These are phyloP conservation scores for Galaxea fascicularis DNA, from an alignment of 92 coral and sea anemone species.

Conservation along the genomic window DNA sequence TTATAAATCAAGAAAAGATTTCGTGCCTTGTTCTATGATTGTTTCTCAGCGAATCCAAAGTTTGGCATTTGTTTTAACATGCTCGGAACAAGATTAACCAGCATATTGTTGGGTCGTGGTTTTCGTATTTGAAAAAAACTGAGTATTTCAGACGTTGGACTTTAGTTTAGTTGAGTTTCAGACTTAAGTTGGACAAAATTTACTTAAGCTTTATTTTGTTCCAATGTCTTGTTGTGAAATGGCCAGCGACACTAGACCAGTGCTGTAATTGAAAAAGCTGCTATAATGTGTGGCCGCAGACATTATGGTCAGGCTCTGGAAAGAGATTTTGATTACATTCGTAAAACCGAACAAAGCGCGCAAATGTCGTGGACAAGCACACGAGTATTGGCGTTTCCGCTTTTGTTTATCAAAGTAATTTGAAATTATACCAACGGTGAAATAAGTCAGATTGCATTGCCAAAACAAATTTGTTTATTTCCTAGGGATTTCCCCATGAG, in stretches of 20 bases:
- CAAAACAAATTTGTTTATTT: not conserved
- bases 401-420: not conserved
- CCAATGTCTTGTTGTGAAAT: no score
- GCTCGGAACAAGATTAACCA: not conserved
- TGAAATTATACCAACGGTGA: not conserved
- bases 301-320: no score
- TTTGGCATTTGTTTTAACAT: not conserved
- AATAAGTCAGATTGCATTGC: not conserved
- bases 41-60: not conserved
- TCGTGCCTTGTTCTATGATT: not conserved
- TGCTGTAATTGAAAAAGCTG: no score
- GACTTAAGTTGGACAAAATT: no score
- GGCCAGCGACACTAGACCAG: no score
- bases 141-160: no score
- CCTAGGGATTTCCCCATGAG: not conserved
- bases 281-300: no score
- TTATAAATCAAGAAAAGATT: no score
- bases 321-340: no score
- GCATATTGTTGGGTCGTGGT: constrained; percentile 1
- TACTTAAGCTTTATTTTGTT: no score
- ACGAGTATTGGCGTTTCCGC: not conserved
- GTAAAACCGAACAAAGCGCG: not conserved
- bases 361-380: not conserved
- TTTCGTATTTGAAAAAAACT: not conserved
- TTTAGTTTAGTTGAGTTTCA: no score